Percentiles rank a stretch among this genome's conserved stretches.
Evolutionary conservation across 2,888 invertebrate genomes (phyloP).

Genomic region (Caenorhabditis doughertyi): DNA sequence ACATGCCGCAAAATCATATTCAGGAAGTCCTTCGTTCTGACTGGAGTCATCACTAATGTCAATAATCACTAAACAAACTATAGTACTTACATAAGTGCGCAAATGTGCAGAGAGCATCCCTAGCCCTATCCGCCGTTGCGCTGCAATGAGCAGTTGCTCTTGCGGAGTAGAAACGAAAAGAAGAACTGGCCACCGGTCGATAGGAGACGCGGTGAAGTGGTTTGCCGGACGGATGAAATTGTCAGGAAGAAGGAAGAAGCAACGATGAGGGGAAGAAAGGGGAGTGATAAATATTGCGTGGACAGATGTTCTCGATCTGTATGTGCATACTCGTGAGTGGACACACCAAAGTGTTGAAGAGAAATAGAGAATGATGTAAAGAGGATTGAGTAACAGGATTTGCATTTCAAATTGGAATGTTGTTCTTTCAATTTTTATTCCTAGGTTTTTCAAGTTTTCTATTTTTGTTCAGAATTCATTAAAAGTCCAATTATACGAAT

Average conservation of each 20-base stretch:
- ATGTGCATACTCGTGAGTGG: conserved; percentile 28
- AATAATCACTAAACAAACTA: conserved; percentile 62
- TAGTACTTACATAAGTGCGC: conserved; percentile 65
- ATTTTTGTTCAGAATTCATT: not conserved
- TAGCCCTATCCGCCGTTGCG: not conserved
- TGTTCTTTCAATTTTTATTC: conserved; percentile 20
- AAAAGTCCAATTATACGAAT: no score
- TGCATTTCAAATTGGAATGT: conserved; percentile 47
- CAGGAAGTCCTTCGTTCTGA: conserved; percentile 53
- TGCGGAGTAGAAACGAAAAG: conserved; percentile 47
- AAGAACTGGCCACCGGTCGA: conserved; percentile 38
- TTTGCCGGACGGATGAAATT: conserved; percentile 53
- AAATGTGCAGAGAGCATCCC: conserved; percentile 52
- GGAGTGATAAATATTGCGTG: conserved; percentile 60
- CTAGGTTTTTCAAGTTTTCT: not conserved
- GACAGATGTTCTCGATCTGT: conserved; percentile 58
- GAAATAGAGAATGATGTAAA: conserved; percentile 32
- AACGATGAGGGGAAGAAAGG: conserved; percentile 4
- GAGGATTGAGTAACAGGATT: conserved; percentile 54
- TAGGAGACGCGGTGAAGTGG: conserved; percentile 50
- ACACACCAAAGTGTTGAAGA: conserved; percentile 21
- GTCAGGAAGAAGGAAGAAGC: conserved; percentile 34
- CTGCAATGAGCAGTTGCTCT: conserved; percentile 49
- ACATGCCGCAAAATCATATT: conserved; percentile 51
- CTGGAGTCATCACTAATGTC: conserved; percentile 58